Evolutionary conservation across 2,888 invertebrate genomes (phyloP), one percentile per base, ranked within the genome.

Genomic region (Buathra laborator): DNA sequence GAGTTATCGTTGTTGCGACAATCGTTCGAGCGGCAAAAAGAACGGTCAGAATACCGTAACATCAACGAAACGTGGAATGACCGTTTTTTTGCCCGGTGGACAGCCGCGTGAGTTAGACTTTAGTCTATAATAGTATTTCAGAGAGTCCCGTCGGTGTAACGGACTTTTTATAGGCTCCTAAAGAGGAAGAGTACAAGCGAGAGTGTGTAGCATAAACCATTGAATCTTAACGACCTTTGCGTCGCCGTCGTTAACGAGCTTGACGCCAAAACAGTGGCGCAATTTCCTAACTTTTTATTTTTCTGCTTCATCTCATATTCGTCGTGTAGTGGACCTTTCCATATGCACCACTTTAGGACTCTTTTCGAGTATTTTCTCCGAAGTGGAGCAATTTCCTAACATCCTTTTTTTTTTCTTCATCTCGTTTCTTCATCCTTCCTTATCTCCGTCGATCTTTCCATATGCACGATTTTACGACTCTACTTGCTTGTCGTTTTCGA

Each of bases 221-320:
- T 48, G 72, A 75, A n/a, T 56, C 48, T 84, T 81, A 84, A 86
- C 84, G 81, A 79, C 64, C 79, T 56, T 59, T 51, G 44, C 56
- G 84, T 79, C 84, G 79, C 81, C 84, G 51, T 79, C 70, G 78
- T 83, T 83, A 86, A 86, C 83, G 71, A 81, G 70, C 71, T 70
- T 64, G 74, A 80, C 86, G 86, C 76, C 81, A 86, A 84, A 86
- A 86, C 84, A 81, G 66, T 78, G 66, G 72, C 67, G 51, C 59
- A 74, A 68, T 62, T 74, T 78, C 68, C 78, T 68, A 19, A 68
- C 67, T 71, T 70, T 51, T 19, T 37, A 19, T 32, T 59, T 44
- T 56, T 24, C 19, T 43, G 24, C 43, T 53, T 16, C 51, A 12
- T 43, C 64, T 32, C 44, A 37, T 48, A 24, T 9, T 16, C 67